These are phyloP conservation scores for Pangasius sanitwongsei DNA, from an alignment of 2,797 vertebrate species.

Conservation along the genomic window DNA sequence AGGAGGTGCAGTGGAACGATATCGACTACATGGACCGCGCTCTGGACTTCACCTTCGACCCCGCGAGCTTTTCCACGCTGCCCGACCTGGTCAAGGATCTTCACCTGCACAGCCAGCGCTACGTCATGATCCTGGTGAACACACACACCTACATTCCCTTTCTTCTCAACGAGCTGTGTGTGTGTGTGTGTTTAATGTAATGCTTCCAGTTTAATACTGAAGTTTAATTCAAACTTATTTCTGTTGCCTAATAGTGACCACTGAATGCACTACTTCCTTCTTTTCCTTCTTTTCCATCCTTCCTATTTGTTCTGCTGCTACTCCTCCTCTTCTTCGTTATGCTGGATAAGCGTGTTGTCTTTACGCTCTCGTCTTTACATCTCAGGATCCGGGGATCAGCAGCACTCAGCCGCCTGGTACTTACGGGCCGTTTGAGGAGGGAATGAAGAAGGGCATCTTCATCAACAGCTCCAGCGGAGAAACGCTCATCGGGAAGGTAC, in stretches of 20 bases:
- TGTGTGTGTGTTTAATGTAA: background rate
- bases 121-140: slow-evolving; percentile 87
- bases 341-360: background rate
- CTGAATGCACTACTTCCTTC: background rate
- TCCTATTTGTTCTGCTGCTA: background rate
- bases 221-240: background rate
- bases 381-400: slow-evolving; percentile 87
- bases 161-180: background rate
- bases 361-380: background rate
- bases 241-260: too few species aligned
- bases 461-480: slow-evolving; percentile 80
- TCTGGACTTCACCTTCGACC: slow-evolving; percentile 82
- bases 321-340: background rate
- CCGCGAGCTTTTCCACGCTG: slow-evolving; percentile 75
- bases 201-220: background rate
- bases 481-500: slow-evolving; percentile 82
- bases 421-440: slow-evolving; percentile 87
- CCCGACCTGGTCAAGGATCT: slow-evolving; percentile 84
- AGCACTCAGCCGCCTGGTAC: slow-evolving; percentile 77
- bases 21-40: slow-evolving; percentile 88
- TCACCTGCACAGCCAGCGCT: slow-evolving; percentile 82
- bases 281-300: background rate
- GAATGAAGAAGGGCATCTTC: slow-evolving; percentile 80
- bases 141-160: background rate
- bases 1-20: slow-evolving; percentile 92